Evolutionary conservation across 1,140 invertebrate genomes (phyloP).

Genomic region (Drosophila fuyamai): DNA sequence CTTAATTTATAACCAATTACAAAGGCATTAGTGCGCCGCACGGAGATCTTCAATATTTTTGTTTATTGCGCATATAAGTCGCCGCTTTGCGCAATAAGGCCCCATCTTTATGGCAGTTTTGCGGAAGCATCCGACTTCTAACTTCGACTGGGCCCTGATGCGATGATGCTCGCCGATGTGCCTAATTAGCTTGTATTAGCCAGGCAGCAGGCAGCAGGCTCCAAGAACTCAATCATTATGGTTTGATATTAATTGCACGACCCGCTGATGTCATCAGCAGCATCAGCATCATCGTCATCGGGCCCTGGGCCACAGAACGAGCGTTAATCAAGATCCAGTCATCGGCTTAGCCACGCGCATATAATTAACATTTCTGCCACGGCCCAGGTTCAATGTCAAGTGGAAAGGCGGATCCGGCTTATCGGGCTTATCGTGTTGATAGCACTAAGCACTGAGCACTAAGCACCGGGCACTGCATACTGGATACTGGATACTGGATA

Average conservation of each 20-base stretch:
- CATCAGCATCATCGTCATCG: conserved; percentile 22
- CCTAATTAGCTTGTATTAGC: conserved; percentile 78
- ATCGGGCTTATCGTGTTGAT: conserved; percentile 60
- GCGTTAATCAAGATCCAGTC: conserved; percentile 76
- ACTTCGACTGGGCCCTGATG: conserved; percentile 12
- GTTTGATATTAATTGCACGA: conserved; percentile 74
- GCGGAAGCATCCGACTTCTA: conserved; percentile 57
- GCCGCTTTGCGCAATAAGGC: conserved; percentile 53
- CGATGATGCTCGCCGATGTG: conserved; percentile 63
- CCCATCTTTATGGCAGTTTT: conserved; percentile 35
- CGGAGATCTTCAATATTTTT: conserved; percentile 61
- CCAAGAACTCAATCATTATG: conserved; percentile 58
- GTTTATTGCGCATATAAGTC: conserved; percentile 79
- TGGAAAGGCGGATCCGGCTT: conserved; percentile 53
- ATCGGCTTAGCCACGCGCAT: conserved; percentile 72
- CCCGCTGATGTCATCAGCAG: conserved; percentile 70
- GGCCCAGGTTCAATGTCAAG: conserved; percentile 75
- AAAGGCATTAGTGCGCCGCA: conserved; percentile 69
- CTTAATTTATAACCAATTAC: conserved; percentile 81
- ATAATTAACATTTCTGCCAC: conserved; percentile 74
- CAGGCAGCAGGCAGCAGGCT: background rate
- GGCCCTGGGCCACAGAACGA: conserved; percentile 22
- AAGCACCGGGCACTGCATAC: no score
- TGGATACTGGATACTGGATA: no score
- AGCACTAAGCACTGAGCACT: conserved; percentile 10